Evolutionary conservation across 1,140 invertebrate species (phyloP).

Genomic region (Oncopodura yosiiana): DNA sequence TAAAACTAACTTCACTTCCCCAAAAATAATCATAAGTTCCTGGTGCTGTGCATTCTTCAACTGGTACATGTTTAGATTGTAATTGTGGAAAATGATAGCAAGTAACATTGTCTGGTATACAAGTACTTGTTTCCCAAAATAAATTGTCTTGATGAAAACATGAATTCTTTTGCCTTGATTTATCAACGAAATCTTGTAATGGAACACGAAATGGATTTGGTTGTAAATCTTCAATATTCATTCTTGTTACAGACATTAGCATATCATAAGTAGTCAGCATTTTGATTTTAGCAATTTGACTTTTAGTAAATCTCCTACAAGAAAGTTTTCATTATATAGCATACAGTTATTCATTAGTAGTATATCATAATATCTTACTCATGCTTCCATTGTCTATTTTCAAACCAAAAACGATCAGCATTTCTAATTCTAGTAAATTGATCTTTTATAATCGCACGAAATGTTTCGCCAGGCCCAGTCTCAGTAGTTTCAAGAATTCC

Average conservation of each 20-base stretch:
- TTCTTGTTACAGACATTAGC: conserved; percentile 46
- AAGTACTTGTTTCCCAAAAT: conserved; percentile 10
- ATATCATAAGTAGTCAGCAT: conserved; percentile 48
- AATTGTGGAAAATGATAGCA: conserved; percentile 40
- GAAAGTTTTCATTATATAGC: background rate
- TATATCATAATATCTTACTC: conserved; percentile 43
- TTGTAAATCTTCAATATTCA: conserved; percentile 48
- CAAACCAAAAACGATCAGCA: conserved; percentile 52
- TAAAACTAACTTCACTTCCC: conserved; percentile 52
- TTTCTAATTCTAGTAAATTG: conserved; percentile 49
- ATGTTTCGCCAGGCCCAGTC: conserved; percentile 52
- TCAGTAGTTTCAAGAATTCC: conserved; percentile 54
- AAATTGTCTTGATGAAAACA: background rate
- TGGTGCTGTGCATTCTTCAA: conserved; percentile 42
- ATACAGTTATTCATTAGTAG: background rate
- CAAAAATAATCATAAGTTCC: conserved; percentile 50
- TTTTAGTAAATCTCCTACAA: conserved; percentile 47
- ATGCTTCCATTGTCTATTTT: conserved; percentile 43
- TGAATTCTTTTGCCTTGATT: background rate
- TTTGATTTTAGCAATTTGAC: conserved; percentile 48
- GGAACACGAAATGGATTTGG: conserved; percentile 47
- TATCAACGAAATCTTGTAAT: conserved; percentile 10
- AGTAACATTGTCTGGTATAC: background rate
- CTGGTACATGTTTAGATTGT: conserved; percentile 22
- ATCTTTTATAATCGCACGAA: conserved; percentile 46